A percentile compares a stretch with the other conserved stretches of the same genome.
Evolutionary conservation across 2,113 vertebrate genomes (phyloP).

Genomic region (Tricholaema leucomelas): DNA sequence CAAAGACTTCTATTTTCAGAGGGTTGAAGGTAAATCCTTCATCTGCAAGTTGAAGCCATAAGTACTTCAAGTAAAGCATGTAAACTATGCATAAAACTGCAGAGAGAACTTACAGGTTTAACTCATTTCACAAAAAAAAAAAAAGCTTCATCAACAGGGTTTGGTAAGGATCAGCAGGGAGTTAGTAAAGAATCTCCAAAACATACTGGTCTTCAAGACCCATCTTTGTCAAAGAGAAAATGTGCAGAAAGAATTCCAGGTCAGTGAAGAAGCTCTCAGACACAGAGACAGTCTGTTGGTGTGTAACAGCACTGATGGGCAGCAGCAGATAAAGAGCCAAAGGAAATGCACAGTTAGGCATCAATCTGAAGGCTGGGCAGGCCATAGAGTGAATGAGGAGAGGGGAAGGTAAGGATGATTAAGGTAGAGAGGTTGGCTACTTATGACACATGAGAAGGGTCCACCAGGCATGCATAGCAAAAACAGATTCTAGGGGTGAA

Average conservation of each 20-base stretch:
- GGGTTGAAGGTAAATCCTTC: constrained; percentile 96
- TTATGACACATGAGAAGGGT: not conserved
- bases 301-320: not conserved
- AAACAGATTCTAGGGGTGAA: not conserved
- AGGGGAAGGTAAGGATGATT: not conserved
- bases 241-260: not conserved
- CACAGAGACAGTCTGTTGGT: not conserved
- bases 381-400: not conserved
- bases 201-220: not conserved
- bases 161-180: not conserved
- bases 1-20: constrained; percentile 96
- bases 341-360: not conserved
- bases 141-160: not conserved
- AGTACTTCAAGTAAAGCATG: not conserved
- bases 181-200: not conserved
- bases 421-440: not conserved
- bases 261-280: not conserved
- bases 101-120: not conserved
- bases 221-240: not conserved
- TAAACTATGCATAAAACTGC: not conserved
- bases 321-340: not conserved
- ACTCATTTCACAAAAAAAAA: not conserved
- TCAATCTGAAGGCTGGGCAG: not conserved
- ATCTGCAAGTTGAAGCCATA: constrained; percentile 77
- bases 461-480: not conserved